phyloP scores from a whole-genome alignment of 92 coral and sea anemone genomes.

The Paragorgia papillata region DNA sequence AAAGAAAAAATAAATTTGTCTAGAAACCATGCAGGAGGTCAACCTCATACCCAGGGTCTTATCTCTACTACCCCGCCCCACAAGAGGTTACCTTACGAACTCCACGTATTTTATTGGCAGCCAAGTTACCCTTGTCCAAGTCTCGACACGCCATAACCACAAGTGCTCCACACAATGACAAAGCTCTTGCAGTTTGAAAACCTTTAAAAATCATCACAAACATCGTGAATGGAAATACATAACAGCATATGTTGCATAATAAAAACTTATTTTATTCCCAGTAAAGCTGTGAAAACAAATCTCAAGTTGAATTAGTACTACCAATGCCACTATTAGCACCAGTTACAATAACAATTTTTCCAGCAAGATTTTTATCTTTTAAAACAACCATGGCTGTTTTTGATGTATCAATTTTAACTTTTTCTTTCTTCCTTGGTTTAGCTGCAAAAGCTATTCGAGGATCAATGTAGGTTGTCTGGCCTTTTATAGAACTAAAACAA shows the following conservation, averaged over 20 bases:
- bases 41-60: too few species aligned
- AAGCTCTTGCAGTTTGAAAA: conserved; percentile 78
- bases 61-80: too few species aligned
- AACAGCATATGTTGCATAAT: too few species aligned
- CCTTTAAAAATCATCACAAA: conserved; percentile 65
- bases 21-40: too few species aligned
- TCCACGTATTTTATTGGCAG: conserved; percentile 63
- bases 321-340: conserved; percentile 96
- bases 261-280: too few species aligned
- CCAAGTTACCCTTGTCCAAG: conserved; percentile 66
- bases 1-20: too few species aligned
- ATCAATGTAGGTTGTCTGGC: conserved; percentile 65
- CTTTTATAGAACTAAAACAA: conserved; percentile 54
- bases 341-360: conserved; percentile 77
- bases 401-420: conserved; percentile 58
- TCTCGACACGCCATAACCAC: conserved; percentile 90
- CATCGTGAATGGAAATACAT: too few species aligned
- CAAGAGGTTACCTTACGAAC: conserved; percentile 60
- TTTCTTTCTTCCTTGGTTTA: conserved; percentile 22
- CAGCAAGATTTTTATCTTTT: conserved; percentile 68
- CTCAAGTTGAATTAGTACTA: too few species aligned
- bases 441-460: conserved; percentile 62
- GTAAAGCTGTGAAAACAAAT: too few species aligned
- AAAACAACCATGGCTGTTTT: conserved; percentile 84
- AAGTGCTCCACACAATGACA: conserved; percentile 84